Base-by-base conservation (phyloP, 2,113 vertebrate genomes). In the Gnathonemus longibarbis region DNA sequence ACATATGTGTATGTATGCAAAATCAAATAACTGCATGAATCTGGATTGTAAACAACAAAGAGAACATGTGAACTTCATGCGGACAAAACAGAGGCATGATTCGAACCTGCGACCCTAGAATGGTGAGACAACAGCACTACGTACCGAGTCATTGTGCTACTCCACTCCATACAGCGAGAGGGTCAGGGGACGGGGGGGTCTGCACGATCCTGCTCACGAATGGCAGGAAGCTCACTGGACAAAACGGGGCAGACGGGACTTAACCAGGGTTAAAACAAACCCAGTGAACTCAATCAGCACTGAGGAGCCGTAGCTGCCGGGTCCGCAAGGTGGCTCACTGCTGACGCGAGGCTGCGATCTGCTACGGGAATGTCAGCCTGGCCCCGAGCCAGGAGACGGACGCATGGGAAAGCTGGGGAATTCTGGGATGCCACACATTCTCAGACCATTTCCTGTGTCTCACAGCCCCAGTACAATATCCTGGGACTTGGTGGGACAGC, bases 401-500 rank as follows among this genome's bases (percentile, higher is more conserved):
- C 15, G 17, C 11, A 35, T 56, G 48, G 17, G 58, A 70, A 90
- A 31, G 88, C 74, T 56, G 49, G 48, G 85, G 48, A 88, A 90
- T 56, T 62, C 88, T 27, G 35, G 89, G 89, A 88, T 88, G 90
- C 45, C 87, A 46, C 3, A 8, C 49, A 90, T 90, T 92, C 5
- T 89, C 88, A 92, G 91, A 92, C 8, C 56, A 88, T 84, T 90
- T 92, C 45, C 66, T 91, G 88, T 58, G 46, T 91, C 0, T 85
- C 88, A 91, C 84, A 74, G 88, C 84, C 89, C 85, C 89, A 90
- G 91, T 56, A 50, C 93, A 91, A 91, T 84, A 86, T 66, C 91
- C 84, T 91, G 91, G 77, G 92, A 93, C 92, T 31, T 93, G 91
- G 91, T 91, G 92, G 93, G 92, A 91, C 88, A 19, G 91, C 77